phyloP scores from a whole-genome alignment of 2,888 invertebrate species.

The Pandemis corylana region DNA sequence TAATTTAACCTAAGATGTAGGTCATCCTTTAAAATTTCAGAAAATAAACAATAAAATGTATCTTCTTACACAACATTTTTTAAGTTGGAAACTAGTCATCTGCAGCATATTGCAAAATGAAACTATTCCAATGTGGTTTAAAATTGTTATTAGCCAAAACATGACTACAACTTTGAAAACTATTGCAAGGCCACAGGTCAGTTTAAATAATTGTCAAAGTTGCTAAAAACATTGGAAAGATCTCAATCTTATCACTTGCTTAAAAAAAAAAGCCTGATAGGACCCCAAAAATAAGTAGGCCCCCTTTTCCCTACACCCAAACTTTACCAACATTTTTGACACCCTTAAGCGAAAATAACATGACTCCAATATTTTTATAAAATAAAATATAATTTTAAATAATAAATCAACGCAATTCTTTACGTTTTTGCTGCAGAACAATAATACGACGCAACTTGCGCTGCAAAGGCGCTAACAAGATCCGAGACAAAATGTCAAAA shows the following conservation, averaged over 20 bases:
- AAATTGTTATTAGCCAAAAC: conserved; percentile 20
- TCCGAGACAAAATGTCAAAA: conserved; percentile 46
- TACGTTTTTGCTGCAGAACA: conserved; percentile 11
- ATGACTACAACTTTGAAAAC: conserved; percentile 8
- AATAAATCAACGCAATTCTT: conserved; percentile 39
- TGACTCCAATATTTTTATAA: conserved; percentile 6
- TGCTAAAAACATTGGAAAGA: neutral
- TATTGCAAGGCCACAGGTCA: neutral
- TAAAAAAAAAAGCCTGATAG: conserved; percentile 9
- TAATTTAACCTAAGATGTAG: conserved; percentile 25
- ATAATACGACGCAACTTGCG: conserved; percentile 43
- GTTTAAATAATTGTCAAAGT: neutral
- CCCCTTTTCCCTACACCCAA: conserved; percentile 17
- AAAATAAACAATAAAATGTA: neutral
- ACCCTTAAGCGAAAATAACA: conserved; percentile 5
- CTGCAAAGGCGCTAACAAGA: conserved; percentile 40
- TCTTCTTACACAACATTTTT: neutral
- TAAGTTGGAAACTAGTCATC: neutral
- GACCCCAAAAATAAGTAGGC: conserved; percentile 3
- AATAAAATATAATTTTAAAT: conserved; percentile 64
- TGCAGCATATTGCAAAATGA: conserved; percentile 1
- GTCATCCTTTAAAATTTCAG: conserved; percentile 16
- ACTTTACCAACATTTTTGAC: conserved; percentile 25
- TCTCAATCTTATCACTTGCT: neutral
- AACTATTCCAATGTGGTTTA: neutral